Evolutionary conservation across 2,888 invertebrate species (phyloP).

Genomic region (Andrena minutula): DNA sequence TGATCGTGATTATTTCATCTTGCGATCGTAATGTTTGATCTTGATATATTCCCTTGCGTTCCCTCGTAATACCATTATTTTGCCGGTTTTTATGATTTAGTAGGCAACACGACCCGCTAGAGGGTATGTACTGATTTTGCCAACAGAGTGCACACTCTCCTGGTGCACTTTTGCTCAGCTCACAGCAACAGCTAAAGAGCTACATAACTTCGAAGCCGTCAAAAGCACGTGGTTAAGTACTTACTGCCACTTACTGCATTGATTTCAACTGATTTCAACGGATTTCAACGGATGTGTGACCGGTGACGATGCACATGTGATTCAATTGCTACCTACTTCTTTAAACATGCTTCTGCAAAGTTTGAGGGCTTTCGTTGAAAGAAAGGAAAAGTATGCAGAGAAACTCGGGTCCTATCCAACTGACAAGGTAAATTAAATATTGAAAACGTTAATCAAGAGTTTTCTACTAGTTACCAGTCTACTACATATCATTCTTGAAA

Average conservation of each 20-base stretch:
- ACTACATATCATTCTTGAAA: too few species aligned
- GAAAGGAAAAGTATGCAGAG: conserved; percentile 10
- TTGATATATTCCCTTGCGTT: too few species aligned
- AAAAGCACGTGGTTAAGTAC: conserved; percentile 52
- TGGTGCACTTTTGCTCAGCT: too few species aligned
- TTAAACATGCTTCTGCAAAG: conserved; percentile 38
- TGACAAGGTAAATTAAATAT: conserved; percentile 15
- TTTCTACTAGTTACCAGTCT: too few species aligned
- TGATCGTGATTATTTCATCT: too few species aligned
- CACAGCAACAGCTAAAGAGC: too few species aligned
- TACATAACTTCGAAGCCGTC: conserved; percentile 11
- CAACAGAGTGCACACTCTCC: too few species aligned
- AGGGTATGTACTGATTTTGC: background rate
- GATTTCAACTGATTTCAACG: conserved; percentile 15
- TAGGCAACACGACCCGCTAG: background rate
- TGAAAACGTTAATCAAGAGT: too few species aligned
- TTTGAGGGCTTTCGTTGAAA: conserved; percentile 19
- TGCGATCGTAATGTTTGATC: too few species aligned
- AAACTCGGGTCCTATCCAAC: conserved; percentile 9
- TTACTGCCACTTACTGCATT: too few species aligned
- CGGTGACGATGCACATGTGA: conserved; percentile 19
- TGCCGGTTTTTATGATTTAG: background rate
- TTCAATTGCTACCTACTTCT: background rate
- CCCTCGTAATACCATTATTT: too few species aligned
- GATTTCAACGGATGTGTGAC: too few species aligned